Conservation (phyloP, 2,888 invertebrate genomes). For the Eupelmus urozonus region DNA sequence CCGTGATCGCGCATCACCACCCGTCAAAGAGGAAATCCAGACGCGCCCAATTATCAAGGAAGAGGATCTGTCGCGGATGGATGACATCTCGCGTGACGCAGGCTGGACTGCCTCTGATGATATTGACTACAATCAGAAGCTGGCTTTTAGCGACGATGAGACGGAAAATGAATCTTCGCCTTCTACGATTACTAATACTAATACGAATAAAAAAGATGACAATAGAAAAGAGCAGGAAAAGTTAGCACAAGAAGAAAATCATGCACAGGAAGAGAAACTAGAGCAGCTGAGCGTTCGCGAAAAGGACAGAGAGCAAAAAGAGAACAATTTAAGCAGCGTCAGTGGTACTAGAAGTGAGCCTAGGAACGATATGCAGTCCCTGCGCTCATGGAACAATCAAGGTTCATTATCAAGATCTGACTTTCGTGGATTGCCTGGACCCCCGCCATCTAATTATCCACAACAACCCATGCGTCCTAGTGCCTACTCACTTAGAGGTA, state of each 20-base stretch:
- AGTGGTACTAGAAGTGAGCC: slow-evolving; percentile 55
- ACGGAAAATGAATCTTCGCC: slow-evolving; percentile 68
- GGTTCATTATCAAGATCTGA: slow-evolving; percentile 64
- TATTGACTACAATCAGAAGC: slow-evolving; percentile 95
- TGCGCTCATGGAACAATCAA: slow-evolving; percentile 69
- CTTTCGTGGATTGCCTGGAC: slow-evolving; percentile 72
- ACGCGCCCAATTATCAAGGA: slow-evolving; percentile 94
- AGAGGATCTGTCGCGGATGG: slow-evolving; percentile 94
- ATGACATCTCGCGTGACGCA: slow-evolving; percentile 91
- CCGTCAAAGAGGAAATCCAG: slow-evolving; percentile 80
- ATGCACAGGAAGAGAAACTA: slow-evolving; percentile 64
- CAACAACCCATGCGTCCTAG: slow-evolving; percentile 74
- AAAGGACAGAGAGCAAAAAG: slow-evolving; percentile 65
- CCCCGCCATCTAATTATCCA: slow-evolving; percentile 65
- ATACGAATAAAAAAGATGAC: slow-evolving; percentile 36
- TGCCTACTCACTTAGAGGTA: slow-evolving; percentile 71
- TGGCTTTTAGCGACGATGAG: slow-evolving; percentile 97
- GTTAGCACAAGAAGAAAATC: slow-evolving; percentile 28
- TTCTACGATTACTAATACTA: not conserved
- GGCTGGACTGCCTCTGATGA: slow-evolving; percentile 96
- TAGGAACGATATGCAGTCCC: slow-evolving; percentile 58
- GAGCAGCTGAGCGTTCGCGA: slow-evolving; percentile 68
- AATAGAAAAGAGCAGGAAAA: slow-evolving; percentile 46
- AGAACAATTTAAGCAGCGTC: slow-evolving; percentile 60
- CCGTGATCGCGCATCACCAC: slow-evolving; percentile 65